Base-by-base conservation (phyloP, 2,113 vertebrate genomes). In the Galemys pyrenaicus region DNA sequence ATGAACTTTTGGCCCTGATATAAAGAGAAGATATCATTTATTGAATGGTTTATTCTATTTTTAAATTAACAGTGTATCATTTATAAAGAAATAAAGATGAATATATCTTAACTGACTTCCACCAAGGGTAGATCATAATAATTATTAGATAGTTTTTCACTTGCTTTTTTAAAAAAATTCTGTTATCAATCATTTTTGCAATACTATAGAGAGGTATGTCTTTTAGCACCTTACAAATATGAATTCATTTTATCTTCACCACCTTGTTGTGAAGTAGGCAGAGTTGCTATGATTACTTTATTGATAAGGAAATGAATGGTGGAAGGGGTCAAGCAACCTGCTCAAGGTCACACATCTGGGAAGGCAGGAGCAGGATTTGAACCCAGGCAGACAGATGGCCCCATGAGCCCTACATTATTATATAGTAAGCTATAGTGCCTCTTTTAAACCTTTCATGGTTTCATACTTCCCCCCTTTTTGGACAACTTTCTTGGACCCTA, bases 21-120 rank as follows among this genome's bases (percentile, higher is more conserved):
- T 80, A 82, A 82, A 70, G 54, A 73, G 16, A 74, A 67, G 28
- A 32, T 60, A 26, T 22, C 56, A 82, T 68, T 87, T 82, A 65
- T 30, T 82, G n/a, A 20, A n/a, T 71, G 54, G 30, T 30, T 83
- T 20, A 67, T 28, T 5, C 30, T 7, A 44, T 60, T 91, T 92
- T 93, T 12, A 82, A 83, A 70, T 46, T 67, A 87, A 68, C 28
- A 54, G 85, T 37, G 12, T 82, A 3, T 70, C 5, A 65, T 12
- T 64, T 84, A n/a, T 80, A 88, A 86, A 92, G 60, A 73, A 77
- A 67, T 12, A 93, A 95, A 87, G 54, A 51, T 92, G 67, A 88
- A 51, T 74, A 92, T 15, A 65, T 15, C 3, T 32, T 88, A 91
- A 24, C 12, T 3, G 5, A 82, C 7, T 8, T 79, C 32, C 17